phyloP scores from a whole-genome alignment of 2,888 invertebrate species.

The Drosophila sordidula region DNA sequence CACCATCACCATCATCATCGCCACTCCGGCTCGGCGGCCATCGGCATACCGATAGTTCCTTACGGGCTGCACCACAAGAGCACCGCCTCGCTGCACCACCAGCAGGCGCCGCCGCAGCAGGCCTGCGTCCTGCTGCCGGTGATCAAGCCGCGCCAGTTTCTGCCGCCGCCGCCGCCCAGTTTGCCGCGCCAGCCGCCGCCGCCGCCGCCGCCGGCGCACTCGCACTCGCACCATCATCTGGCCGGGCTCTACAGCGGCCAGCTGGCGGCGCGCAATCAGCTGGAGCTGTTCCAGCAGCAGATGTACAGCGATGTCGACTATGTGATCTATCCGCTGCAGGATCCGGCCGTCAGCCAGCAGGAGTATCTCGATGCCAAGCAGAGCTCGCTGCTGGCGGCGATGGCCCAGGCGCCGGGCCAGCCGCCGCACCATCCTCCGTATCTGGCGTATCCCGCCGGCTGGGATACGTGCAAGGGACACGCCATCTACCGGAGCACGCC shows the following conservation, averaged over 20 bases:
- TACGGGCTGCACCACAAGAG: constrained; percentile 88
- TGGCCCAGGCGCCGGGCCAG: constrained; percentile 87
- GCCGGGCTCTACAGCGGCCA: constrained; percentile 90
- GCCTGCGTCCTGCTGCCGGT: constrained; percentile 87
- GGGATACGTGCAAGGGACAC: constrained; percentile 87
- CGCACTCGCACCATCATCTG: constrained; percentile 87
- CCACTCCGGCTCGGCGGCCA: constrained; percentile 75
- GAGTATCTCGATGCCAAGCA: constrained; percentile 96
- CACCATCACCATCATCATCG: constrained; percentile 44
- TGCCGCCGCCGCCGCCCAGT: constrained; percentile 90
- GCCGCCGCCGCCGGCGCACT: constrained; percentile 88
- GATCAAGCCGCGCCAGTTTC: constrained; percentile 87
- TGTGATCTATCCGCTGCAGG: constrained; percentile 95
- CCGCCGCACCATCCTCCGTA: constrained; percentile 85
- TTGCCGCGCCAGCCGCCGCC: constrained; percentile 87
- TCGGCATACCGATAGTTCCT: constrained; percentile 85
- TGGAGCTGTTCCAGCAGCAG: constrained; percentile 95
- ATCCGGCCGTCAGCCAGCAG: constrained; percentile 95
- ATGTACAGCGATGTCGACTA: constrained; percentile 96
- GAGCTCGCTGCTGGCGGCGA: constrained; percentile 87
- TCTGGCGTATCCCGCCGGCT: constrained; percentile 85
- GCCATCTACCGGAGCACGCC: constrained; percentile 93
- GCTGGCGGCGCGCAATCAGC: constrained; percentile 90
- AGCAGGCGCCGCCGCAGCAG: constrained; percentile 85
- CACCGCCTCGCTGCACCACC: constrained; percentile 86